A percentile compares a stretch with the other conserved stretches of the same genome.
These are phyloP conservation scores for Oophaga sylvatica DNA, from an alignment of 2,797 vertebrate species.

Conservation along the genomic window DNA sequence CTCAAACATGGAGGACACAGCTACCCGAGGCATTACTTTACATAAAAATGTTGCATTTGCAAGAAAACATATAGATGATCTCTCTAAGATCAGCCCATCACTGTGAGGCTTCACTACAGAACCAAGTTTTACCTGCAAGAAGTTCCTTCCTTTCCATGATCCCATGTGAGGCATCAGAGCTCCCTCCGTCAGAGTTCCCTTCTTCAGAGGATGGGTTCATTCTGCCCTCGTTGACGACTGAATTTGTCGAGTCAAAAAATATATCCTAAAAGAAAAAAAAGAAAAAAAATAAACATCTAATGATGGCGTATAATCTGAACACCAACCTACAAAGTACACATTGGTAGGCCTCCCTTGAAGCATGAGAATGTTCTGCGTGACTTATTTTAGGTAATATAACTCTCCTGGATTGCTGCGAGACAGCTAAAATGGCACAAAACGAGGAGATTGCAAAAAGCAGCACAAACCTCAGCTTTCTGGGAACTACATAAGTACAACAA, in stretches of 20 bases:
- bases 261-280: neutral
- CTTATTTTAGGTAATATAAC: no score
- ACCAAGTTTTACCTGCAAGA: constrained; percentile 72
- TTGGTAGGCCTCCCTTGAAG: no score
- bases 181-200: constrained; percentile 40
- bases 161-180: constrained; percentile 70
- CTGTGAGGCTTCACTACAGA: neutral
- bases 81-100: no score
- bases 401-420: no score
- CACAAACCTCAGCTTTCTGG: no score
- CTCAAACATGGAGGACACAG: no score
- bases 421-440: no score
- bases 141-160: constrained; percentile 81
- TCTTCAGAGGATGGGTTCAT: neutral
- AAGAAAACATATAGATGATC: neutral
- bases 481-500: no score
- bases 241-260: neutral
- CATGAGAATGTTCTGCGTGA: no score
- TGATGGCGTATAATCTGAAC: neutral
- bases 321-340: neutral
- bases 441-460: no score
- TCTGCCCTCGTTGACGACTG: neutral
- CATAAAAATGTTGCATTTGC: no score
- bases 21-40: no score
- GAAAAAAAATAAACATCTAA: neutral